A percentile compares a stretch with the other conserved stretches of the same genome.
Conservation (phyloP, 92 coral and sea anemone species). For the Muricea muricata region DNA sequence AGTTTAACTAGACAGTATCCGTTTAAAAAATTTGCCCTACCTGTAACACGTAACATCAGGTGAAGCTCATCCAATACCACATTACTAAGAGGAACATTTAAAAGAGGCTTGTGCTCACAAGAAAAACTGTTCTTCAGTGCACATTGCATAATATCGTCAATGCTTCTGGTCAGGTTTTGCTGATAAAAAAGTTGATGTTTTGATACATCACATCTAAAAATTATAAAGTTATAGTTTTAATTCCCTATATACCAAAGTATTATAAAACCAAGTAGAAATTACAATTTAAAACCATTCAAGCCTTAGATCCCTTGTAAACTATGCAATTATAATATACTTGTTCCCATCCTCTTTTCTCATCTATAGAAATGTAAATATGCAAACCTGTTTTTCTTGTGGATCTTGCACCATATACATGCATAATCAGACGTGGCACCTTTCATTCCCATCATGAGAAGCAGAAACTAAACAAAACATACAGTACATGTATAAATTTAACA, state of each 20-base stretch:
- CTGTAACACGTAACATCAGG: constrained; percentile 73
- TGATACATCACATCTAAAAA: constrained; percentile 63
- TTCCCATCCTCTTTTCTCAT: too few species aligned
- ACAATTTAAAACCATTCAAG: neutral
- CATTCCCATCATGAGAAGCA: constrained; percentile 65
- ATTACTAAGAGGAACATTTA: constrained; percentile 61
- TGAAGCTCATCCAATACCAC: constrained; percentile 75
- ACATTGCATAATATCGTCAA: constrained; percentile 49
- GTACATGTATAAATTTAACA: neutral
- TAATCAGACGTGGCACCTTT: constrained; percentile 63
- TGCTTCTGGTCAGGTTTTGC: constrained; percentile 51
- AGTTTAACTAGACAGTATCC: too few species aligned
- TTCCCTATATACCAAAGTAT: neutral
- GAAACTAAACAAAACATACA: constrained; percentile 52
- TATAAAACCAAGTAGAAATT: neutral
- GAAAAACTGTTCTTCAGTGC: constrained; percentile 48
- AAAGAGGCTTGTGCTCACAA: constrained; percentile 64
- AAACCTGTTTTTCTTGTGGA: constrained; percentile 64
- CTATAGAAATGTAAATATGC: neutral
- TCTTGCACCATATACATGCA: constrained; percentile 72
- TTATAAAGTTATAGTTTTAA: constrained; percentile 13
- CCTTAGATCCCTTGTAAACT: neutral
- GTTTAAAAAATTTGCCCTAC: constrained; percentile 35
- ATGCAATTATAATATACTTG: neutral
- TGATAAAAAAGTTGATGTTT: constrained; percentile 59